Evolutionary conservation across 2,888 invertebrate species (phyloP), one percentile per base, ranked within the genome.

Genomic region (Hybos culiciformis): DNA sequence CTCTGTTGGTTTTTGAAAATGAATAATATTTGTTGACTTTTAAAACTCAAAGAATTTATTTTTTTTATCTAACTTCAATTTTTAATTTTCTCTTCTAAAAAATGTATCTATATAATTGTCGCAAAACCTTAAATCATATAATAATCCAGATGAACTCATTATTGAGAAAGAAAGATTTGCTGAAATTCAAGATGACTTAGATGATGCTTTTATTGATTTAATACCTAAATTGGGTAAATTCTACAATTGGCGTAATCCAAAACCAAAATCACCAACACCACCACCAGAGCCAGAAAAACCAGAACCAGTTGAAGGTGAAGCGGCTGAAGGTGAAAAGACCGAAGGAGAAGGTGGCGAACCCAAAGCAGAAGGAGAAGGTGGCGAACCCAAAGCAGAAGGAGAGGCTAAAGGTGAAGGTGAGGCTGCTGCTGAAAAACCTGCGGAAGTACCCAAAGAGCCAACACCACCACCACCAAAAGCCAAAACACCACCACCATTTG

Each of bases 151-250:
- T 77, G 85, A 86, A 64, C 75, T 84, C 71, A 83, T 86, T 71
- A 71, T 70, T 62, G 84, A 83, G 70, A 91, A 84, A 74, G 90
- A 92, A 75, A 80, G 80, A 70, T 92, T 80, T 78, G 90, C 88
- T 72, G 78, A 82, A 67, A 85, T 94, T 70, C 86, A 85, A 58
- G 85, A 91, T 68, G 91, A 86, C 71, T 77, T 94, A 75, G 93
- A 93, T 72, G 76, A 80, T 66, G 90, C 92, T 55, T 91, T 92
- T 75, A 80, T 86, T 61, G 91, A 92, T 68, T 71, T 80, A 56
- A 74, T 77, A 66, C 73, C 73, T 43, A 75, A 74, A 55, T 71
- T 75, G 51, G 69, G 70, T 55, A 69, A 71, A 15, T 54, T 54
- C 49, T 66, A 62, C 49, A 65, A 62, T 46, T 63, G 63, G 23